Evolutionary conservation across 1,140 invertebrate genomes (phyloP).

Genomic region (Drosophila pallidifrons): DNA sequence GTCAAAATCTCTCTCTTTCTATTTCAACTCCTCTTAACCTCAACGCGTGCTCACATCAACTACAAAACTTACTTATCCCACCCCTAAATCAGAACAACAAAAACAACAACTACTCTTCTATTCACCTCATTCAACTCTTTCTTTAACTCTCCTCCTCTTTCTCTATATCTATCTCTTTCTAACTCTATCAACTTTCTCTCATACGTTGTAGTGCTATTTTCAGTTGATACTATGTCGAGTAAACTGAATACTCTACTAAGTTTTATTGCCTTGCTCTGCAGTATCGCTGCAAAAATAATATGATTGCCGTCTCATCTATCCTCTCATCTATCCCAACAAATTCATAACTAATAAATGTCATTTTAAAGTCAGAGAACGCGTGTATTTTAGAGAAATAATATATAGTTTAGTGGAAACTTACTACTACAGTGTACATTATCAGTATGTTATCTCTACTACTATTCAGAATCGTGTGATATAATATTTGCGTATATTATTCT

Average conservation of each 20-base stretch:
- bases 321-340: slow-evolving; percentile 31
- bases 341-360: slow-evolving; percentile 40
- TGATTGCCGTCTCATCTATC: slow-evolving; percentile 32
- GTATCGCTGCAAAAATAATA: slow-evolving; percentile 44
- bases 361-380: slow-evolving; percentile 55
- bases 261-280: slow-evolving; percentile 68
- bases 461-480: slow-evolving; percentile 40
- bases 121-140: slow-evolving; percentile 20
- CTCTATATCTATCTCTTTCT: slow-evolving; percentile 8
- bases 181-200: slow-evolving; percentile 39
- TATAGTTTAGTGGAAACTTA: slow-evolving; percentile 56
- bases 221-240: slow-evolving; percentile 51
- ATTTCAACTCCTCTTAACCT: slow-evolving; percentile 16
- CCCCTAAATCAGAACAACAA: slow-evolving; percentile 17
- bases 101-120: slow-evolving; percentile 17
- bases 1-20: slow-evolving; percentile 17
- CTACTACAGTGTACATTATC: slow-evolving; percentile 32
- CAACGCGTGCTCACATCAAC: slow-evolving; percentile 26
- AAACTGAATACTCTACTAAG: slow-evolving; percentile 22
- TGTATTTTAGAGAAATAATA: slow-evolving; percentile 50
- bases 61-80: slow-evolving; percentile 26
- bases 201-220: slow-evolving; percentile 76
- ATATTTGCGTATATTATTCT: not conserved
- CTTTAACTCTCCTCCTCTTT: slow-evolving; percentile 6
- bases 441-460: slow-evolving; percentile 47